Base-by-base conservation (phyloP, 2,113 vertebrate species). In the Otolemur garnettii region DNA sequence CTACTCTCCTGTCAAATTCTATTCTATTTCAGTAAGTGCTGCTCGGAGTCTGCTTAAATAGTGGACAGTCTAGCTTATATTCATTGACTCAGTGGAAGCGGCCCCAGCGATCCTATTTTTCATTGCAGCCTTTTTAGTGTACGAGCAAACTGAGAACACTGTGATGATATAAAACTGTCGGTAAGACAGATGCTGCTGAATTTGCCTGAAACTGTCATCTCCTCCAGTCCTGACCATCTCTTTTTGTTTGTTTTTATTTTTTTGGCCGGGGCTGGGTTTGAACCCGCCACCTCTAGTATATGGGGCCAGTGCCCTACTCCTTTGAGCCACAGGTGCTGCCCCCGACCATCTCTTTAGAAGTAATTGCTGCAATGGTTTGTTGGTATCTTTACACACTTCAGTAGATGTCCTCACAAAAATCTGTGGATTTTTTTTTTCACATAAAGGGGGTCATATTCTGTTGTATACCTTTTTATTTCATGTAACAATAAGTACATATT, bases 161-260 rank as follows among this genome's bases (percentile, higher is more conserved):
- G 78, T 24, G 38, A 42, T 87, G 84, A 42, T 69, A 7, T 42
- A 83, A 84, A 94, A 94, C 59, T 64, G 75, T 38, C 74, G 77
- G 55, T 1, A 93, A 89, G 68, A 74, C 22, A 94, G 30, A 53
- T 62, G 62, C 87, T 53, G 45, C n/a, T 87, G 33, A 84, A 66
- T 83, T 94, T 93, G 24, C 66, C 59, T 50, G 17, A 28, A 93
- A 42, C 14, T 62, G 11, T n/a, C 62, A 7, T 82, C 60, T 91
- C 22, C 35, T 93, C 33, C 33, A 42, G 15, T 33, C 21, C 30
- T 45, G n/a, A 35, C 45, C 59, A 38, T 50, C 57, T 77, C 45
- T 64, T 38, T 38, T 38, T 38, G 4, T 38, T 38, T 38, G 38
- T 38, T 38, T 38, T 38, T 38, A 4, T 38, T 38, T 38, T 38